phyloP scores from a whole-genome alignment of 2,113 vertebrate species.

The Crypturellus undulatus region DNA sequence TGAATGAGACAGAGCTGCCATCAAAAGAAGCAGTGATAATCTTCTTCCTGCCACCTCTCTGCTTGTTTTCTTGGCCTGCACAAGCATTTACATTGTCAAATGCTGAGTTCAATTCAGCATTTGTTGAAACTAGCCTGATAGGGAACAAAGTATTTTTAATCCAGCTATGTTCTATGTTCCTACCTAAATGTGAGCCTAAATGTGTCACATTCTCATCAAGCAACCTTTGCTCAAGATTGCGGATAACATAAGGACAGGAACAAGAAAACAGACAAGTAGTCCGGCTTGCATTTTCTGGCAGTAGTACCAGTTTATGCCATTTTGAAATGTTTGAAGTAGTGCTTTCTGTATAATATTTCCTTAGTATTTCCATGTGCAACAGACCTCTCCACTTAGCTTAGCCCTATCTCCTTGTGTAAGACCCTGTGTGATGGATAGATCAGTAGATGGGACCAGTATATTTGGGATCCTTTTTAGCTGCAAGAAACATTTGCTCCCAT shows the following conservation, averaged over 20 bases:
- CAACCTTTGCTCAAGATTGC: neutral
- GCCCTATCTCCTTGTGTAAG: neutral
- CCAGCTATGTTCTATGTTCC: neutral
- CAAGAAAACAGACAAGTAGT: neutral
- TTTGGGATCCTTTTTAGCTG: neutral
- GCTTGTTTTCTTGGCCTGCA: neutral
- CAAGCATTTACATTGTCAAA: neutral
- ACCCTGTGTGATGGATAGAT: neutral
- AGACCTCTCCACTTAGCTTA: neutral
- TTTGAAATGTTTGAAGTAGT: neutral
- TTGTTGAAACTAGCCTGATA: neutral
- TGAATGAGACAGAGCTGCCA: neutral
- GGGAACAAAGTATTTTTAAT: neutral
- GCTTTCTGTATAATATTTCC: neutral
- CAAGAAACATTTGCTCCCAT: neutral
- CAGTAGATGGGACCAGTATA: neutral
- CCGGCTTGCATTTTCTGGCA: neutral
- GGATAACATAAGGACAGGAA: neutral
- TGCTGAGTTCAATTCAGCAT: constrained; percentile 3
- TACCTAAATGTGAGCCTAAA: too few species aligned
- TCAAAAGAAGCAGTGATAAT: neutral
- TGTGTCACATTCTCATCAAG: neutral
- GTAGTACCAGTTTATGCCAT: neutral
- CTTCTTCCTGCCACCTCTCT: neutral
- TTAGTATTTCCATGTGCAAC: neutral